Evolutionary conservation across 1,140 invertebrate species (phyloP).

Genomic region (Heliothis virescens): DNA sequence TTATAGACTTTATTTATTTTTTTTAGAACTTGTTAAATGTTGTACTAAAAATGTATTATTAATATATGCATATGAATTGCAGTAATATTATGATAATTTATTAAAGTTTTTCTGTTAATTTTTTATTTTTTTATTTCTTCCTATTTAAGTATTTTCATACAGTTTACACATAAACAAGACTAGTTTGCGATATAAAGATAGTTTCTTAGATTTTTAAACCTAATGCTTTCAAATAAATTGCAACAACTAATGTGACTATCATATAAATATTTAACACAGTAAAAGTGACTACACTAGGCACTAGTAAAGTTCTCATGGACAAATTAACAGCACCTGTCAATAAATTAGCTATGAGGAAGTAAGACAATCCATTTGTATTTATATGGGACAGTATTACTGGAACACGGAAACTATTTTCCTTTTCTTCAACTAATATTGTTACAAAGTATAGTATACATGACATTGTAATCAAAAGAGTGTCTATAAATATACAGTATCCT

Average conservation of each 20-base stretch:
- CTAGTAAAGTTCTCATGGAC: conserved; percentile 87
- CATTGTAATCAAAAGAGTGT: conserved; percentile 87
- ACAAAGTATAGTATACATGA: conserved; percentile 85
- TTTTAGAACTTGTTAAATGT: not conserved
- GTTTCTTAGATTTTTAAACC: conserved; percentile 58
- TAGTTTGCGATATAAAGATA: not conserved
- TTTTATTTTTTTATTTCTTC: not conserved
- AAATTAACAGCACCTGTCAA: conserved; percentile 93
- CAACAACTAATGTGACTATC: conserved; percentile 79
- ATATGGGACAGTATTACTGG: conserved; percentile 89
- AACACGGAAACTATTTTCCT: conserved; percentile 64
- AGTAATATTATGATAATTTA: conserved; percentile 6
- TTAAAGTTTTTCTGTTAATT: not conserved
- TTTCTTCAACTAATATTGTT: conserved; percentile 84
- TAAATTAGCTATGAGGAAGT: conserved; percentile 93
- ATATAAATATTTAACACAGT: conserved; percentile 88
- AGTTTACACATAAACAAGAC: not conserved
- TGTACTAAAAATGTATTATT: not conserved
- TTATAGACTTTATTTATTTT: not conserved
- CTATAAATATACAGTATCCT: conserved; percentile 91
- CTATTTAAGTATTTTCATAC: not conserved
- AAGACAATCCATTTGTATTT: conserved; percentile 92
- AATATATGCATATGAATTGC: conserved; percentile 13
- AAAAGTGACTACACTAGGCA: conserved; percentile 82
- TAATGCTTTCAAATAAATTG: conserved; percentile 66